Evolutionary conservation across 2,113 vertebrate species (phyloP).

Genomic region (Speoplatyrhinus poulsoni): DNA sequence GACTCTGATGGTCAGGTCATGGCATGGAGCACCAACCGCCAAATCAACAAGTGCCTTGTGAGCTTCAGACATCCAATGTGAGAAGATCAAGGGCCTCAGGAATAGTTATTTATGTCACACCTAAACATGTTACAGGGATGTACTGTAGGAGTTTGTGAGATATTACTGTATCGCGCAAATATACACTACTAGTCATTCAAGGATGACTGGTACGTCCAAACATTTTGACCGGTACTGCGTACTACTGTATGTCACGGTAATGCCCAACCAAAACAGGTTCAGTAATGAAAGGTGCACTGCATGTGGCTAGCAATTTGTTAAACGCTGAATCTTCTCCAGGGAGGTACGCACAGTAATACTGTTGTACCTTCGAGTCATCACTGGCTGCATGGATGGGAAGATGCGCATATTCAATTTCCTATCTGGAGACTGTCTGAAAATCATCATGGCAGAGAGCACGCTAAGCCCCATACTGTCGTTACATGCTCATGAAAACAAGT

Average conservation of each 20-base stretch:
- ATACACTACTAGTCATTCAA: too few species aligned
- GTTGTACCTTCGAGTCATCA: slow-evolving; percentile 85
- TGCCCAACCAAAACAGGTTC: neutral
- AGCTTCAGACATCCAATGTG: slow-evolving; percentile 86
- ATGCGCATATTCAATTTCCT: slow-evolving; percentile 87
- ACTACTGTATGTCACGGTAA: neutral
- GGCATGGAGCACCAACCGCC: slow-evolving; percentile 84
- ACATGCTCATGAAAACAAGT: slow-evolving; percentile 78
- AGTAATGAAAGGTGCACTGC: neutral
- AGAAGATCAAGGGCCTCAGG: slow-evolving; percentile 27
- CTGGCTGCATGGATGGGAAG: slow-evolving; percentile 86
- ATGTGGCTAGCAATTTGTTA: neutral
- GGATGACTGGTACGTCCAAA: too few species aligned
- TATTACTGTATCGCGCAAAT: too few species aligned
- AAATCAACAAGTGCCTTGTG: slow-evolving; percentile 72
- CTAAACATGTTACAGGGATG: too few species aligned
- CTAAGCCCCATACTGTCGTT: slow-evolving; percentile 78
- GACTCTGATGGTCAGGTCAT: slow-evolving; percentile 76
- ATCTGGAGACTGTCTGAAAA: slow-evolving; percentile 81
- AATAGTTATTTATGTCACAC: neutral
- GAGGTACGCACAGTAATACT: slow-evolving; percentile 83
- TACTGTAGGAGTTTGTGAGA: too few species aligned
- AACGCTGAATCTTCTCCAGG: slow-evolving; percentile 63
- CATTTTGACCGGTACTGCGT: too few species aligned
- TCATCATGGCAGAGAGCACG: slow-evolving; percentile 72